phyloP scores from a whole-genome alignment of 2,113 vertebrate genomes.

The Dasyprocta punctata region DNA sequence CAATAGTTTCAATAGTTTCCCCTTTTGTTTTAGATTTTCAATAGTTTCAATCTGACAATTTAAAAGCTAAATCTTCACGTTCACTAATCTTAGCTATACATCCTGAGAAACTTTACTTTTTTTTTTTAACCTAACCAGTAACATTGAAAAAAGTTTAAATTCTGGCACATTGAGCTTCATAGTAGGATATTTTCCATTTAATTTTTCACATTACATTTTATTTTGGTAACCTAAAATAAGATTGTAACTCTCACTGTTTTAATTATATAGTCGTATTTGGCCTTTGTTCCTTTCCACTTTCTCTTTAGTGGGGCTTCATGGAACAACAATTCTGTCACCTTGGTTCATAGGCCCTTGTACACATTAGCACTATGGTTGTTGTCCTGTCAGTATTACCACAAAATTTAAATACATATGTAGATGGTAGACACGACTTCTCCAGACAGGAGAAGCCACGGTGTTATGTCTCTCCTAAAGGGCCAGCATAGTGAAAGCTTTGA shows the following conservation, averaged over 20 bases:
- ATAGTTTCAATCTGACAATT: neutral
- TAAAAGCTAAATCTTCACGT: neutral
- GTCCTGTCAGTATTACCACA: neutral
- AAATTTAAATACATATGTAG: neutral
- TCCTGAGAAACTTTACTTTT: neutral
- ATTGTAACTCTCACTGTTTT: neutral
- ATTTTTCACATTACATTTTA: neutral
- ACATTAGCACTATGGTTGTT: neutral
- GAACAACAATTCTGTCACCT: neutral
- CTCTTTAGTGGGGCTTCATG: neutral
- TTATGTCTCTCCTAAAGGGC: neutral
- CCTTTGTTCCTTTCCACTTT: neutral
- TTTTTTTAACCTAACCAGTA: conserved; percentile 27
- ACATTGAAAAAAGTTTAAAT: neutral
- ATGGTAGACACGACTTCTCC: neutral
- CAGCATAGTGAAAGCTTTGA: neutral
- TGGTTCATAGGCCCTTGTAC: neutral
- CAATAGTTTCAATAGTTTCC: neutral
- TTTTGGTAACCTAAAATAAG: neutral
- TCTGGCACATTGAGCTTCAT: neutral
- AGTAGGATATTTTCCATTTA: neutral
- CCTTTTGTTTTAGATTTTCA: neutral
- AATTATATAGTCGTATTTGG: neutral
- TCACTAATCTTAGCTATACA: neutral
- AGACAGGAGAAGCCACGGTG: neutral